A percentile compares a stretch with the other conserved stretches of the same genome.
phyloP scores from a whole-genome alignment of 2,888 invertebrate genomes.

The Hypercompe scribonia region DNA sequence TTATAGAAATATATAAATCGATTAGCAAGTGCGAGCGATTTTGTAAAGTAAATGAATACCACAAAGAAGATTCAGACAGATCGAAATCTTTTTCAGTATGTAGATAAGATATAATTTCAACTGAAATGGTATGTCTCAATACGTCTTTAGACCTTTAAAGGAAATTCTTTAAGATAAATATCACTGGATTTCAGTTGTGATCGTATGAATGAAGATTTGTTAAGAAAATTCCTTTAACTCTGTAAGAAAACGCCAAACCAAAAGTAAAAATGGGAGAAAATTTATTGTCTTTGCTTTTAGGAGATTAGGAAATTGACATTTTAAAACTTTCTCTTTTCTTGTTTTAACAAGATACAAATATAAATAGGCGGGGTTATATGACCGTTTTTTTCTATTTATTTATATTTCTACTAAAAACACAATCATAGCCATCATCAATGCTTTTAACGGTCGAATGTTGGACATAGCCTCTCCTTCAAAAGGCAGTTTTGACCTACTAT shows the following conservation, averaged over 20 bases:
- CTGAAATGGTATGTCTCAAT: neutral
- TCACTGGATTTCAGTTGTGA: slow-evolving; percentile 1
- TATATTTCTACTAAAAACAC: no score
- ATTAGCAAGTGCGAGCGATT: neutral
- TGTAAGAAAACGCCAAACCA: neutral
- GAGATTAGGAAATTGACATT: neutral
- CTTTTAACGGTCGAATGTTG: no score
- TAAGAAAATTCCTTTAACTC: neutral
- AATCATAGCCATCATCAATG: no score
- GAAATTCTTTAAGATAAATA: neutral
- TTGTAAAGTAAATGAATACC: neutral
- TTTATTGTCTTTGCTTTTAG: neutral
- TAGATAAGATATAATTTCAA: neutral
- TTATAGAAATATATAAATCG: neutral
- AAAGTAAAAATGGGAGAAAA: neutral
- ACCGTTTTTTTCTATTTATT: no score
- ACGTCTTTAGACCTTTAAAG: neutral
- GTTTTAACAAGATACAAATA: neutral
- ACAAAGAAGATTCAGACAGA: neutral
- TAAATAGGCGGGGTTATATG: neutral
- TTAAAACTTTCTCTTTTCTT: neutral
- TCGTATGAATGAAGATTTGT: neutral
- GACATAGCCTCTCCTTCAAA: no score
- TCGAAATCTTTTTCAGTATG: neutral
- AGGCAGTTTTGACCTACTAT: no score